Conservation (phyloP, 2,888 invertebrate genomes). For the Rhingia campestris region DNA sequence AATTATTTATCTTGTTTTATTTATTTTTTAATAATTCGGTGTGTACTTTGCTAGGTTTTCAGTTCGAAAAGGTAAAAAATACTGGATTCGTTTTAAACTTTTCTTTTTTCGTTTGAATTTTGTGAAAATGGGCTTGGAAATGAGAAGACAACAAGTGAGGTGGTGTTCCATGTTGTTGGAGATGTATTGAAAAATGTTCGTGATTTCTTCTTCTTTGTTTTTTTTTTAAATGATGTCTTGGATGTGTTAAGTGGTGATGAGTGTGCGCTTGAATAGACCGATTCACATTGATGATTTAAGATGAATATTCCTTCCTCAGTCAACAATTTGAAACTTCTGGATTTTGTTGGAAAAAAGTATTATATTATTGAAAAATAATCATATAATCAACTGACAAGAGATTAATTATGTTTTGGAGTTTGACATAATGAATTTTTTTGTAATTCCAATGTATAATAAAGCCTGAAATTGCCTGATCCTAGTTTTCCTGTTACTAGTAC, state of each 20-base stretch:
- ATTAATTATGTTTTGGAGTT: too few species aligned
- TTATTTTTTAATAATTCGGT: background rate
- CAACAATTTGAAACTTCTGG: too few species aligned
- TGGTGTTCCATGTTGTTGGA: background rate
- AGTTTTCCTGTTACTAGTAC: too few species aligned
- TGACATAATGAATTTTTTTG: too few species aligned
- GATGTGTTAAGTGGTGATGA: background rate
- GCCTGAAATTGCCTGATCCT: too few species aligned
- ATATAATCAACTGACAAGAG: too few species aligned
- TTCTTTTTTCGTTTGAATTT: conserved; percentile 16
- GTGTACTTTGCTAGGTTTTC: conserved; percentile 66
- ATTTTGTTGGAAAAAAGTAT: too few species aligned
- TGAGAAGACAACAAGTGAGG: background rate
- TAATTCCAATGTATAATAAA: too few species aligned
- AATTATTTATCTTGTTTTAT: background rate
- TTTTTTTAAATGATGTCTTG: background rate
- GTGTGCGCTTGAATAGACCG: conserved; percentile 23
- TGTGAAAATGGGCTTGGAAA: conserved; percentile 19
- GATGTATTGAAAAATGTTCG: too few species aligned
- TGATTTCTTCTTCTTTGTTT: too few species aligned
- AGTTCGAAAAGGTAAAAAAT: conserved; percentile 62
- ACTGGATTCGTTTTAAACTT: conserved; percentile 4
- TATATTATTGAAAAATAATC: too few species aligned
- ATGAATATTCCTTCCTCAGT: too few species aligned
- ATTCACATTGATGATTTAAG: conserved; percentile 8